Evolutionary conservation across 2,113 vertebrate species (phyloP).

Genomic region (Meleagris gallopavo): DNA sequence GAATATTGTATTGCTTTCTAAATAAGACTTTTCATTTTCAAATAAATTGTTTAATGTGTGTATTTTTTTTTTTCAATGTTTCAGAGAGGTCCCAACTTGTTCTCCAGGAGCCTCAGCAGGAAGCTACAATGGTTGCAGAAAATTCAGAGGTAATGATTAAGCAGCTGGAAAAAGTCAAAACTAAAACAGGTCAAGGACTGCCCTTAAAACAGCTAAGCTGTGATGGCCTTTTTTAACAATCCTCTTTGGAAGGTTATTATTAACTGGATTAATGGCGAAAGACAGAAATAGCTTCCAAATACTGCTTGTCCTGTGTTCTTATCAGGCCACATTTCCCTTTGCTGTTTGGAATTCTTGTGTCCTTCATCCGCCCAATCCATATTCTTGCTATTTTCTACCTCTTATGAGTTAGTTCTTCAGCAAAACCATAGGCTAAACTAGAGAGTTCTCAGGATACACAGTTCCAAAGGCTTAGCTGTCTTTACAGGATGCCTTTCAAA

Average conservation of each 20-base stretch:
- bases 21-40: neutral
- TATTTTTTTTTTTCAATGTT: slow-evolving; percentile 29
- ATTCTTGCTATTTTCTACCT: neutral
- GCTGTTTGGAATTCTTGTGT: neutral
- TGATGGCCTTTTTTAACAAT: slow-evolving; percentile 8
- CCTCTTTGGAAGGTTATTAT: slow-evolving; percentile 62
- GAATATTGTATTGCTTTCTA: neutral
- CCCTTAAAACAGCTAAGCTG: slow-evolving; percentile 45
- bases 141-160: slow-evolving; percentile 44
- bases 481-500: neutral
- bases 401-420: neutral
- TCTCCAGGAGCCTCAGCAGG: slow-evolving; percentile 31
- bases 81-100: slow-evolving; percentile 62
- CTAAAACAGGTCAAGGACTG: slow-evolving; percentile 44
- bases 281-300: slow-evolving; percentile 36
- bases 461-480: neutral
- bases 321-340: neutral
- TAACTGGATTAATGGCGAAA: slow-evolving; percentile 42
- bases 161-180: neutral
- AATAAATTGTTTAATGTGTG: neutral
- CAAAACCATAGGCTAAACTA: neutral
- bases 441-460: neutral
- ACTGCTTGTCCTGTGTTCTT: neutral
- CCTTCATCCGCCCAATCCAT: neutral
- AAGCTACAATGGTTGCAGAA: neutral